Percentiles rank a stretch among this genome's conserved stretches.
These are phyloP conservation scores for Hystrix brachyura DNA, from an alignment of 2,113 vertebrate species.

Conservation along the genomic window DNA sequence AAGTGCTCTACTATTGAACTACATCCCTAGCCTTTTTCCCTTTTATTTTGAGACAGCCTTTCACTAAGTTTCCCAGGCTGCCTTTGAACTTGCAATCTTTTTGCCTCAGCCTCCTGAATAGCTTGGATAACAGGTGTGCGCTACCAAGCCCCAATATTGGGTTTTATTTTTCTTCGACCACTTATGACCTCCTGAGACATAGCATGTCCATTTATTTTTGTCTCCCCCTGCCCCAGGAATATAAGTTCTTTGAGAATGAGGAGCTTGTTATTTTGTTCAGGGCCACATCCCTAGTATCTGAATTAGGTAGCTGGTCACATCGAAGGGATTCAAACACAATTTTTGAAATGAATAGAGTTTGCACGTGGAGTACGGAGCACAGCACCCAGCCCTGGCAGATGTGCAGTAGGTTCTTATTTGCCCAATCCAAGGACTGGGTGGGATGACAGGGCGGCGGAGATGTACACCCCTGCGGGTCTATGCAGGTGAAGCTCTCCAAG, in stretches of 20 bases:
- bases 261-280: background rate
- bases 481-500: background rate
- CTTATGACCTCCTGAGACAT: background rate
- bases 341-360: background rate
- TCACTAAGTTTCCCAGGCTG: background rate
- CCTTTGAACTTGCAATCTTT: background rate
- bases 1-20: background rate
- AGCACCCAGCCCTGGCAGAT: background rate
- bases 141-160: background rate
- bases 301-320: background rate
- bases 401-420: background rate
- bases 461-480: accelerated
- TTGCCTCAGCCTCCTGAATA: background rate
- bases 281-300: background rate
- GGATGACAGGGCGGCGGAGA: background rate
- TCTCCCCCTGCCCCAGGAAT: background rate
- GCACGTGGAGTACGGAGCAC: background rate
- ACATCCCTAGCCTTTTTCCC: background rate
- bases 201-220: background rate
- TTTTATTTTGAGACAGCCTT: background rate
- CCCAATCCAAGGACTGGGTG: background rate
- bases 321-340: background rate
- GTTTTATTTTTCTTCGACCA: background rate
- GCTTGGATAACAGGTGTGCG: background rate
- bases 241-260: background rate